Evolutionary conservation across 2,113 vertebrate genomes (phyloP).

Genomic region (Paramormyrops kingsleyae): DNA sequence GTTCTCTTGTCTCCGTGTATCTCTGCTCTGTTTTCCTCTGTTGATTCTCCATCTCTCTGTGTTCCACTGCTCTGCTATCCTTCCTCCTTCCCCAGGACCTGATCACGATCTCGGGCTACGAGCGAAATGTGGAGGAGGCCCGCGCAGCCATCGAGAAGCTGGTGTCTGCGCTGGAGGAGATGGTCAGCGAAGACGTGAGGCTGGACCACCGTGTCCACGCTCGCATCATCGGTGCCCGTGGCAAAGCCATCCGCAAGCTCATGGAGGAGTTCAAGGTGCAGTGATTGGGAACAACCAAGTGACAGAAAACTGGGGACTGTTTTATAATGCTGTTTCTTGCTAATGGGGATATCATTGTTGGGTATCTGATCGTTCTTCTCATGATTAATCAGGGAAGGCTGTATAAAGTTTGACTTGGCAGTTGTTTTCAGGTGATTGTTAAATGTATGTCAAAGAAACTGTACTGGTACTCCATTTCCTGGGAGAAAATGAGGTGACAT

Average conservation of each 20-base stretch:
- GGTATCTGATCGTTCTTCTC: neutral
- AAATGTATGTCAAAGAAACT: neutral
- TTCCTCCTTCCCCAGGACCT: conserved; percentile 47
- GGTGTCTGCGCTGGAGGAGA: conserved; percentile 67
- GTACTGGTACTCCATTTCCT: neutral
- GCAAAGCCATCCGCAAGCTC: conserved; percentile 71
- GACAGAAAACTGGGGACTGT: neutral
- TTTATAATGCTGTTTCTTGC: neutral
- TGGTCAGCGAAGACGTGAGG: conserved; percentile 67
- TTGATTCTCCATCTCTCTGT: neutral
- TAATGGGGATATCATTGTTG: neutral
- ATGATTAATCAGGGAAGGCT: neutral
- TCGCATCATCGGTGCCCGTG: conserved; percentile 68
- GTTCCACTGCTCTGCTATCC: neutral
- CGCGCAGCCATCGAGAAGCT: conserved; percentile 64
- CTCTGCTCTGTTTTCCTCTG: neutral
- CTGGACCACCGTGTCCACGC: conserved; percentile 72
- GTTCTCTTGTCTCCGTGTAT: neutral
- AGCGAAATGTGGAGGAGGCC: conserved; percentile 65
- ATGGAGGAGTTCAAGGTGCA: conserved; percentile 75
- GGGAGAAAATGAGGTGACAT: neutral
- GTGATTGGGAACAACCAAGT: neutral
- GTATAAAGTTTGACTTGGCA: neutral
- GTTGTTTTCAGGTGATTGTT: neutral
- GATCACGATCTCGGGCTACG: conserved; percentile 70